Percentiles rank a stretch among this genome's conserved stretches.
Conservation (phyloP, 2,797 vertebrate genomes). For the Helicolenus hilgendorfi region DNA sequence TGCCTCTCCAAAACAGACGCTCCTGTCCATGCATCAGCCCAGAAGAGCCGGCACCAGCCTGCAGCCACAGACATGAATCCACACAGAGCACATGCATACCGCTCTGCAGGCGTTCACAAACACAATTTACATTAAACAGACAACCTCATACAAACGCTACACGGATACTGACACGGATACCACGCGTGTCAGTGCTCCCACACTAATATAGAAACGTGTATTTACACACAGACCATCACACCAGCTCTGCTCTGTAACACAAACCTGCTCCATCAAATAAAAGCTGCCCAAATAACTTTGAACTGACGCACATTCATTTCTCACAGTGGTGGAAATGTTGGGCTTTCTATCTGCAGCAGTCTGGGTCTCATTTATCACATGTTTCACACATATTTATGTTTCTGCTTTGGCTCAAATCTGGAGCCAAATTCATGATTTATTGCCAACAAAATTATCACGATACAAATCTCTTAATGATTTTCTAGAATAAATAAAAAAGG, state of each 20-base stretch:
- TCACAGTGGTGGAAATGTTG: neutral
- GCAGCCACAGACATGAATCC: slow-evolving; percentile 2
- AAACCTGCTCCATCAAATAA: neutral
- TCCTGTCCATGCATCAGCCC: neutral
- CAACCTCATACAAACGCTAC: slow-evolving; percentile 29
- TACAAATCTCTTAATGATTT: neutral
- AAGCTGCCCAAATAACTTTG: neutral
- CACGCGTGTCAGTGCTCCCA: neutral
- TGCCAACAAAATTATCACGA: neutral
- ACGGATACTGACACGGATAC: neutral
- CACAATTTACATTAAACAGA: slow-evolving; percentile 35
- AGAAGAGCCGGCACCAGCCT: neutral
- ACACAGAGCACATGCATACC: neutral
- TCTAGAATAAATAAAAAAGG: neutral
- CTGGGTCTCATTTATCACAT: slow-evolving; percentile 15
- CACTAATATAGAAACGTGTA: neutral
- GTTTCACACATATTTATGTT: neutral
- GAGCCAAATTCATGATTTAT: slow-evolving; percentile 17
- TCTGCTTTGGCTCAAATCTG: slow-evolving; percentile 11
- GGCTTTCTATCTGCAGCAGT: neutral
- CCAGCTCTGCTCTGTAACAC: neutral
- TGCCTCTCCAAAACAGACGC: neutral
- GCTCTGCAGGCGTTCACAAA: slow-evolving; percentile 11
- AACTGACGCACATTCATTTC: neutral
- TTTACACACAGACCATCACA: slow-evolving; percentile 2